Conservation (phyloP, 2,888 invertebrate species). For the Orgyia antiqua region DNA sequence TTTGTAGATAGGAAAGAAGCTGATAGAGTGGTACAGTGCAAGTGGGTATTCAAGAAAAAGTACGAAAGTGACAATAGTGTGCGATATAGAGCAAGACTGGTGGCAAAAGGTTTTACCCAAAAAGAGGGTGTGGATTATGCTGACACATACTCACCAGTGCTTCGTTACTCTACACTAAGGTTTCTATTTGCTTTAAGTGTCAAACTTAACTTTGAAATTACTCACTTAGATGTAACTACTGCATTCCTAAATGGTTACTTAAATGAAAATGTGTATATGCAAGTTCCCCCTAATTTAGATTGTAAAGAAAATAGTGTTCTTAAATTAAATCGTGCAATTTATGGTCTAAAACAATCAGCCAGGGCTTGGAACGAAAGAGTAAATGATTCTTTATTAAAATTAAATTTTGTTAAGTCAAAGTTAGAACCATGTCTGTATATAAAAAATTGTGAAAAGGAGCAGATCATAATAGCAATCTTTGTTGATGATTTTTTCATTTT, state of each 20-base stretch:
- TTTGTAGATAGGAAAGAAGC: constrained; percentile 7
- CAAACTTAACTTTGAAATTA: neutral
- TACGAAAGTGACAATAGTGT: constrained; percentile 5
- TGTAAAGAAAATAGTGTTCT: neutral
- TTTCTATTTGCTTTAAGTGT: neutral
- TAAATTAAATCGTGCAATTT: neutral
- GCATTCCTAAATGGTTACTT: neutral
- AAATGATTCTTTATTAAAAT: neutral
- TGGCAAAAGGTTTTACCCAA: constrained; percentile 1
- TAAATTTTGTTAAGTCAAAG: neutral
- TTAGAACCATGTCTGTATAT: neutral
- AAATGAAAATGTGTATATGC: constrained; percentile 2
- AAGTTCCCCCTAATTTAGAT: constrained; percentile 3
- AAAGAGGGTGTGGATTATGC: neutral
- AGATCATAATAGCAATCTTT: neutral
- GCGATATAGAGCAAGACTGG: constrained; percentile 3
- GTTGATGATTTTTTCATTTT: constrained; percentile 3
- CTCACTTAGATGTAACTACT: neutral
- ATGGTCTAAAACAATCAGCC: too few relatives aligned
- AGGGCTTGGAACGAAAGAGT: neutral
- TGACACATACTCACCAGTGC: neutral
- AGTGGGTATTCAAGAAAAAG: constrained; percentile 5
- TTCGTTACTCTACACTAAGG: neutral
- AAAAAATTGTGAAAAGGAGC: neutral
- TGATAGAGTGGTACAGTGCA: constrained; percentile 1